These are phyloP conservation scores for Arctia plantaginis DNA, from an alignment of 2,888 invertebrate genomes.

Conservation along the genomic window DNA sequence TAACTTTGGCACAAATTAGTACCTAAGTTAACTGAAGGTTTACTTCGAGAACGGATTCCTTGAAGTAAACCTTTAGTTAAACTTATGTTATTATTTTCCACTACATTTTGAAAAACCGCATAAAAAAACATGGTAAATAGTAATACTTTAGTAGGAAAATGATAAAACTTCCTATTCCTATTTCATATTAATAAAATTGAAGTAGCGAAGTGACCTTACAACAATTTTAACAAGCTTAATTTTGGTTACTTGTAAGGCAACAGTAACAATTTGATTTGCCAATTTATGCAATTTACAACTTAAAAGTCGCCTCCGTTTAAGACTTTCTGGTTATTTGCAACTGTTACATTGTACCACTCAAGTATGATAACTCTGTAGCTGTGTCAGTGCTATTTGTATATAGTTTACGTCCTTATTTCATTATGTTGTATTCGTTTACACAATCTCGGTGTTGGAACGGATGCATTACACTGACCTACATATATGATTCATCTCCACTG, in stretches of 20 bases:
- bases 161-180: too few species aligned
- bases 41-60: too few species aligned
- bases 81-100: neutral
- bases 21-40: too few species aligned
- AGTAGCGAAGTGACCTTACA: neutral
- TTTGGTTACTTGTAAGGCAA: neutral
- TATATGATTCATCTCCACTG: constrained; percentile 19
- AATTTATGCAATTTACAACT: neutral
- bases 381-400: neutral
- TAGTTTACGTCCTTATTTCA: neutral
- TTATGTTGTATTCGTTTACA: neutral
- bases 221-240: neutral
- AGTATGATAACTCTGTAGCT: neutral
- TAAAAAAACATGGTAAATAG: too few species aligned
- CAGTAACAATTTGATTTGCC: neutral
- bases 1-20: too few species aligned
- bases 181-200: neutral
- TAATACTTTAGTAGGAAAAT: too few species aligned
- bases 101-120: too few species aligned
- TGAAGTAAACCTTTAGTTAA: too few species aligned
- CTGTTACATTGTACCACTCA: neutral
- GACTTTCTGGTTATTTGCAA: neutral
- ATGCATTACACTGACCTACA: constrained; percentile 21
- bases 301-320: neutral
- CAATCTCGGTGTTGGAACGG: neutral